These are phyloP conservation scores for Ornithoptera alexandrae DNA, from an alignment of 2,888 invertebrate genomes.

Conservation along the genomic window DNA sequence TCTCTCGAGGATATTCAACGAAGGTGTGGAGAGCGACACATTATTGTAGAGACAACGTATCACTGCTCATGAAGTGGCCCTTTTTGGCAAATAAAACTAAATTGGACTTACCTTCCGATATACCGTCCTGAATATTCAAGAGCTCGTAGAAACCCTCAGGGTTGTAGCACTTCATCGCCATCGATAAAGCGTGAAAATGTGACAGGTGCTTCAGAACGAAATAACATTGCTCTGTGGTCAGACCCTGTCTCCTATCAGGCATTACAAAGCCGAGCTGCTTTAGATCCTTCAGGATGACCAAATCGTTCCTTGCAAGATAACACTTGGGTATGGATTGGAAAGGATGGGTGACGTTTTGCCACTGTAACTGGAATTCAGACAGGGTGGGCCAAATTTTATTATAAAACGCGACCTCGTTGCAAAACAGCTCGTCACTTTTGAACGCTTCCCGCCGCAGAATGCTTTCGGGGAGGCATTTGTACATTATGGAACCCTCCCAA, in stretches of 20 bases:
- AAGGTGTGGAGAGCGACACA: no score
- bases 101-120: conserved; percentile 61
- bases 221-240: conserved; percentile 81
- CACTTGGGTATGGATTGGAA: conserved; percentile 81
- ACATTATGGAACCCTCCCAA: conserved; percentile 85
- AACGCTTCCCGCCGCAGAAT: conserved; percentile 82
- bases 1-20: no score
- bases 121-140: conserved; percentile 67
- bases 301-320: conserved; percentile 79
- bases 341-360: conserved; percentile 59
- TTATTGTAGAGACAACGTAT: no score
- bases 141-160: conserved; percentile 79
- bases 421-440: conserved; percentile 85
- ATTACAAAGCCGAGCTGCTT: conserved; percentile 81
- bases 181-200: conserved; percentile 82
- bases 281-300: conserved; percentile 82
- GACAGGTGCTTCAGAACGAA: conserved; percentile 81
- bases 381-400: conserved; percentile 85
- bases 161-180: conserved; percentile 81
- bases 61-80: no score
- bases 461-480: conserved; percentile 85
- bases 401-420: conserved; percentile 87
- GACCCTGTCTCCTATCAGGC: conserved; percentile 82
- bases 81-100: no score
- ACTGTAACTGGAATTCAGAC: conserved; percentile 76